phyloP scores from a whole-genome alignment of 2,797 vertebrate genomes.

The Uromys caudimaculatus region DNA sequence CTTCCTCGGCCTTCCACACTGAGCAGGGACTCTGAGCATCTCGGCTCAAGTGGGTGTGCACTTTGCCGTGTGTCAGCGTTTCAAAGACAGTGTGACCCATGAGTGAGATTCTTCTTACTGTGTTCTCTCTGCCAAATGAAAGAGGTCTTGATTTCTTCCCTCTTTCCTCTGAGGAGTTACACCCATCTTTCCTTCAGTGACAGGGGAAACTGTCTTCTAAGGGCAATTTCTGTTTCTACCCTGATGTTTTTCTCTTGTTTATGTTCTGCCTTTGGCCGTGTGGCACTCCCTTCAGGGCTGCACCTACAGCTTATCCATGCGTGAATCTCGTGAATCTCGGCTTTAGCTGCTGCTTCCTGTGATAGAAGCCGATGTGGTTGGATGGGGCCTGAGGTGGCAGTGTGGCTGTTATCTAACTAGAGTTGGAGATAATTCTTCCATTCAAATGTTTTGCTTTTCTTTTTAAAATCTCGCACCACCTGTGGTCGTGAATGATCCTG shows the following conservation, averaged over 20 bases:
- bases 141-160: conserved; percentile 69
- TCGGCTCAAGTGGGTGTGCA: not conserved
- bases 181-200: conserved; percentile 74
- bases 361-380: not conserved
- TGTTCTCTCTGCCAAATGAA: conserved; percentile 63
- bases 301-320: conserved; percentile 37
- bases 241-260: conserved; percentile 72
- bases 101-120: conserved; percentile 72
- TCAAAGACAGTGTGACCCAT: conserved; percentile 59
- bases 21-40: not conserved
- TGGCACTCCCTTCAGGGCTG: conserved; percentile 39
- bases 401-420: not conserved
- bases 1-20: not conserved
- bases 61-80: conserved; percentile 47
- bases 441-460: conserved; percentile 17
- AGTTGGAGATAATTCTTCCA: not conserved
- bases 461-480: not conserved
- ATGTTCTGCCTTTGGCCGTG: conserved; percentile 66
- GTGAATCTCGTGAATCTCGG: conserved; percentile 21
- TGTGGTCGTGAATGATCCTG: not conserved
- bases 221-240: conserved; percentile 71
- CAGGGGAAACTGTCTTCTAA: conserved; percentile 75
- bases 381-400: not conserved
- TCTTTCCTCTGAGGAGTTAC: conserved; percentile 67
- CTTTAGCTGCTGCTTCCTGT: not conserved